Evolutionary conservation across 1,140 invertebrate species (phyloP), one percentile per base, ranked within the genome.

Genomic region (Saccostrea cuccullata): DNA sequence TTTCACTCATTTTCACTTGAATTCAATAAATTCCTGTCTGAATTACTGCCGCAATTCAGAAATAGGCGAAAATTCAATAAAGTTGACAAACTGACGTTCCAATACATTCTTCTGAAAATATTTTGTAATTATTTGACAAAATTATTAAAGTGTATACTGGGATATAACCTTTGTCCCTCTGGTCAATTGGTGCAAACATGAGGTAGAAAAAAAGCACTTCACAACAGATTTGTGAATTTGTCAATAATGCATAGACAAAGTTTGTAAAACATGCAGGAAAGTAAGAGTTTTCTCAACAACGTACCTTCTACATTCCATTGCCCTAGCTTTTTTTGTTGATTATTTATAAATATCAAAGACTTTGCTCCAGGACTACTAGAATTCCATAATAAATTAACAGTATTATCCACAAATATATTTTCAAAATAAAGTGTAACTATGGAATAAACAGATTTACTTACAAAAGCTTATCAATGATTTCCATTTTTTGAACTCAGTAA

Each of bases 1-100:
- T 77, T 77, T 77, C 70, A 17, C 26, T 77, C 11, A 77, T 77
- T 77, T 77, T 77, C 70, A 36, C 26, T 36, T 77, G 70, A 77
- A 77, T 77, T 77, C 23, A 77, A 30, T 30, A 77, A 77, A 77
- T 77, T 77, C 70, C 70, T 77, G 5, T 30, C 70, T 77, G 23
- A 77, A 30, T 77, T 15, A 77, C 70, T 77, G 70, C 70, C 70
- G 36, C 30, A 30, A 73, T 73, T 13, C 26, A 36, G 30, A 73
- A 26, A 15, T 15, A 8, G 70, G 23, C 30, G 70, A 36, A 36
- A 73, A 73, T 30, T 73, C 70, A 77, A 77, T 77, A 77, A 77
- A 77, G 12, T 26, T 30, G 23, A 12, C 26, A 36, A 30, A 77
- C 70, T n/a, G n/a, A n/a, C n/a, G n/a, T n/a, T n/a, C n/a, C n/a